Base-by-base conservation (phyloP, 1,140 invertebrate species). In the Ooceraea biroi region DNA sequence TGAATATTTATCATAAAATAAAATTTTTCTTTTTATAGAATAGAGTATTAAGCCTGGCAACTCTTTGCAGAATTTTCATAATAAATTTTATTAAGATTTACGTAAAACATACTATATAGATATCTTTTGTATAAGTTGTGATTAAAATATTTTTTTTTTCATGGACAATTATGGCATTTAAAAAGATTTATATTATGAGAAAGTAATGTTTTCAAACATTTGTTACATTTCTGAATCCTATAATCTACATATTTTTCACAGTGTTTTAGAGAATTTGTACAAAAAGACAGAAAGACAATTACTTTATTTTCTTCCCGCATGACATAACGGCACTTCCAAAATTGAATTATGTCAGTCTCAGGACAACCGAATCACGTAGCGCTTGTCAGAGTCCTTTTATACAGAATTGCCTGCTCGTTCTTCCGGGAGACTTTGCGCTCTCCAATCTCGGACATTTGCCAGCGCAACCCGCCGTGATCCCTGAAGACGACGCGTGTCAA, bases 1-100 rank as follows among this genome's bases (percentile, higher is more conserved):
- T 69, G 66, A 50, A 71, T 71, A 80, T 78, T 78, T 78, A 69
- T 78, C n/a, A 22, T 36, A 36, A 36, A n/a, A 36, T 7, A 7
- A 36, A 36, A 7, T 36, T 36, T 36, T 36, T 7, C 36, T 36
- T 36, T 3, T 36, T 7, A 7, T 7, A n/a, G 41, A 57, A 52
- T 66, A 58, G 66, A 77, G 66, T 55, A 14, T 41, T 66, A 41
- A 52, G 25, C 44, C 5, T 17, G 14, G 11, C 22, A 61, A 46
- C 4, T 48, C 1, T 74, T 12, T 27, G 25, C 27, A 1, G 5
- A 60, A 60, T 36, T 41, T 44, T 19, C n/a, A 60, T 60, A 27
- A 14, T 60, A 36, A 30, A 58, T 55, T 55, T 50, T 50, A 3
- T 11, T n/a, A n/a, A n/a, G 17, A 50, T 50, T 50, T 17, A 17